Percentiles rank a stretch among this genome's conserved stretches.
Evolutionary conservation across 2,888 invertebrate genomes (phyloP).

Genomic region (Andrena chrysosceles): DNA sequence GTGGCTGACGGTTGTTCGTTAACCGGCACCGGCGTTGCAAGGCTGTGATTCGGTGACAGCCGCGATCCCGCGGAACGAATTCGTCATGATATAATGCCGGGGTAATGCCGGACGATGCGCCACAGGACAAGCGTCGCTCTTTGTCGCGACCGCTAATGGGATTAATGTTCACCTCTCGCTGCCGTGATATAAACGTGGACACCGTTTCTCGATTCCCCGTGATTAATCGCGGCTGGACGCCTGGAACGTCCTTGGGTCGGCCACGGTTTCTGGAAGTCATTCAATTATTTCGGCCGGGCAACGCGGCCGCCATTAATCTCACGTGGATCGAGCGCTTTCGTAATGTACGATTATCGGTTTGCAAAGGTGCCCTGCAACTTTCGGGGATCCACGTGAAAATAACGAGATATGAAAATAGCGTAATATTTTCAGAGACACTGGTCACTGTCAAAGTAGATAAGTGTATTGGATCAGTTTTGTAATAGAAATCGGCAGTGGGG

Average conservation of each 20-base stretch:
- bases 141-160: slow-evolving; percentile 63
- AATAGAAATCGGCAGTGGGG: too few species aligned
- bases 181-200: slow-evolving; percentile 42
- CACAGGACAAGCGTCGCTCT: slow-evolving; percentile 59
- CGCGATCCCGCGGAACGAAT: slow-evolving; percentile 71
- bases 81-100: slow-evolving; percentile 68
- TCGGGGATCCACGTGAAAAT: background rate
- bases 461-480: too few species aligned
- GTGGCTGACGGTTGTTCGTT: slow-evolving; percentile 46
- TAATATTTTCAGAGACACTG: too few species aligned
- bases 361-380: background rate
- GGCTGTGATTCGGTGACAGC: slow-evolving; percentile 70
- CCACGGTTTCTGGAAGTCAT: background rate
- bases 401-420: too few species aligned
- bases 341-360: background rate
- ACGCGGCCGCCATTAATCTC: slow-evolving; percentile 2
- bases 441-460: too few species aligned
- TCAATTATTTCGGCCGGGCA: background rate
- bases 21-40: slow-evolving; percentile 25
- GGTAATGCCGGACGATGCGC: slow-evolving; percentile 66
- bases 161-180: slow-evolving; percentile 55
- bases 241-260: background rate
- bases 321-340: background rate
- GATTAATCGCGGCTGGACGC: slow-evolving; percentile 23
- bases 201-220: slow-evolving; percentile 29